Conservation (phyloP, 2,888 invertebrate genomes). For the Mythimna impura region DNA sequence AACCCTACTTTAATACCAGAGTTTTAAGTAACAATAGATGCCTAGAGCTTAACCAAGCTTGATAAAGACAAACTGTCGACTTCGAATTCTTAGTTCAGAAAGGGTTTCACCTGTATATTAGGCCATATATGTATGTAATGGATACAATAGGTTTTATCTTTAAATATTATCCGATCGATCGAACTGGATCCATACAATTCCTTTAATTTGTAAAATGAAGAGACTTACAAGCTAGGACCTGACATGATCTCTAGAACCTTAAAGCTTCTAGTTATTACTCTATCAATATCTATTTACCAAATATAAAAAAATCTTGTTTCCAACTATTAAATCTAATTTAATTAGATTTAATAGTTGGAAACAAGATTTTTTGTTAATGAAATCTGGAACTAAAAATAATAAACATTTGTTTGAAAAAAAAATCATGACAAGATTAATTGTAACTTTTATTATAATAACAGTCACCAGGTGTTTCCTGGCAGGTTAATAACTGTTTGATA, state of each 20-base stretch:
- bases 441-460: conserved; percentile 16
- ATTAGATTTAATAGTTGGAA: no score
- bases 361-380: no score
- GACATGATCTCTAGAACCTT: neutral
- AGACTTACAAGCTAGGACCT: neutral
- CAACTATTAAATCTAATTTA: neutral
- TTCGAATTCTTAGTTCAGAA: neutral
- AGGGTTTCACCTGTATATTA: no score
- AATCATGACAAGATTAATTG: neutral
- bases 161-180: no score
- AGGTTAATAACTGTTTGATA: neutral
- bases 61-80: neutral
- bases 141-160: no score
- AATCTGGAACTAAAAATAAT: neutral
- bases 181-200: no score
- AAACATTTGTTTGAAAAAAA: neutral
- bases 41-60: no score
- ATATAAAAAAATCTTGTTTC: neutral
- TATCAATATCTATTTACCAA: neutral
- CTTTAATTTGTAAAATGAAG: no score
- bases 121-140: no score
- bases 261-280: neutral
- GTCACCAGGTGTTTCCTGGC: conserved; percentile 13
- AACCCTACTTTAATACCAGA: no score
- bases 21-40: no score